phyloP scores from a whole-genome alignment of 2,113 vertebrate species.

The Numida meleagris region DNA sequence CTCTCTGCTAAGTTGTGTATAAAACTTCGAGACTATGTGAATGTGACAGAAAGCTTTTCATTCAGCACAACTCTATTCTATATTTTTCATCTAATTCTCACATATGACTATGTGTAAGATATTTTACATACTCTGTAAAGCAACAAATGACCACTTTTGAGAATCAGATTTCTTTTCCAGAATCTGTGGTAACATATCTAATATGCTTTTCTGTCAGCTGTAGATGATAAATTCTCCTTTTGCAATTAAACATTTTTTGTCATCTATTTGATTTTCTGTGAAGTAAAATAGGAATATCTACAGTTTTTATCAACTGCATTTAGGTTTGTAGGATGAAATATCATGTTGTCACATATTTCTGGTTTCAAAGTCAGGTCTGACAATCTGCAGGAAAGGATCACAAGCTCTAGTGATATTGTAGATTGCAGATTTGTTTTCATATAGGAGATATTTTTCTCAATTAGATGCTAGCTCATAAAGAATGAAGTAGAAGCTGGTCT shows the following conservation, averaged over 20 bases:
- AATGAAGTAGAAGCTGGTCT: not conserved
- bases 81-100: not conserved
- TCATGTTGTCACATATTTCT: conserved; percentile 24
- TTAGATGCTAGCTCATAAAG: not conserved
- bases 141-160: not conserved
- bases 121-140: not conserved
- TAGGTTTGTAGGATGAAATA: conserved; percentile 19
- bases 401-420: not conserved
- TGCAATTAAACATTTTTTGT: not conserved
- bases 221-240: not conserved
- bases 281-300: conserved; percentile 52
- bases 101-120: not conserved
- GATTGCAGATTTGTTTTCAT: not conserved
- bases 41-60: conserved; percentile 50
- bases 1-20: conserved; percentile 7
- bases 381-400: not conserved
- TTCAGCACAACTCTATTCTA: not conserved
- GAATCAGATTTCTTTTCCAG: not conserved
- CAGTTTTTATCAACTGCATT: conserved; percentile 48
- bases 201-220: conserved; percentile 31
- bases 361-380: conserved; percentile 34
- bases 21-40: conserved; percentile 28
- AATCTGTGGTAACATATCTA: conserved; percentile 10
- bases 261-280: conserved; percentile 23
- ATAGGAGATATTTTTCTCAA: not conserved